Percentiles rank a stretch among this genome's conserved stretches.
Evolutionary conservation across 2,113 vertebrate species (phyloP).

Genomic region (Nothobranchius kuhntae): DNA sequence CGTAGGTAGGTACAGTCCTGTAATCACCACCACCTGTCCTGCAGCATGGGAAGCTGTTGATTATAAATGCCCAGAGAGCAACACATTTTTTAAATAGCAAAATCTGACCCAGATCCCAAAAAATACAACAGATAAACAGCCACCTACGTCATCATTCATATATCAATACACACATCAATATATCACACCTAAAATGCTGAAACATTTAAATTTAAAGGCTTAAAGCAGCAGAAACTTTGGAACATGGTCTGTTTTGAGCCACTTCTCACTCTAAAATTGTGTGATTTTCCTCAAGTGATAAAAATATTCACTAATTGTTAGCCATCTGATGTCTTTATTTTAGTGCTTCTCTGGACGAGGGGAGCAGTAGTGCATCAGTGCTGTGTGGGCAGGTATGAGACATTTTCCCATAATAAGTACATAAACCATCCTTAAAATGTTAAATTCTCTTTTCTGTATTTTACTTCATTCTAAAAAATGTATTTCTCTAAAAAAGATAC

Average conservation of each 20-base stretch:
- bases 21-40: neutral
- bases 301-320: neutral
- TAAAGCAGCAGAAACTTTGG: neutral
- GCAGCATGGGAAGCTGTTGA: no score
- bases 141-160: no score
- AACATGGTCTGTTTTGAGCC: no score
- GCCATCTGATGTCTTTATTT: conserved; percentile 14
- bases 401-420: neutral
- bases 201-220: neutral
- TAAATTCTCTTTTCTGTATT: fast-evolving
- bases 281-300: no score
- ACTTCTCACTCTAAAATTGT: neutral
- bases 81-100: no score
- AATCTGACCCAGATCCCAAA: no score
- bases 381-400: conserved; percentile 86
- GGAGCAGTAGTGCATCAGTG: conserved; percentile 82
- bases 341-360: conserved; percentile 89
- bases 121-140: no score
- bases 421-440: neutral
- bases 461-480: no score
- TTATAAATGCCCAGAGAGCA: no score
- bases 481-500: no score
- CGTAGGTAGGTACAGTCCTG: conserved; percentile 79
- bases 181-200: no score
- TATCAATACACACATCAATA: no score